phyloP scores from a whole-genome alignment of 2,113 vertebrate species.

The Triplophysa siluroides region DNA sequence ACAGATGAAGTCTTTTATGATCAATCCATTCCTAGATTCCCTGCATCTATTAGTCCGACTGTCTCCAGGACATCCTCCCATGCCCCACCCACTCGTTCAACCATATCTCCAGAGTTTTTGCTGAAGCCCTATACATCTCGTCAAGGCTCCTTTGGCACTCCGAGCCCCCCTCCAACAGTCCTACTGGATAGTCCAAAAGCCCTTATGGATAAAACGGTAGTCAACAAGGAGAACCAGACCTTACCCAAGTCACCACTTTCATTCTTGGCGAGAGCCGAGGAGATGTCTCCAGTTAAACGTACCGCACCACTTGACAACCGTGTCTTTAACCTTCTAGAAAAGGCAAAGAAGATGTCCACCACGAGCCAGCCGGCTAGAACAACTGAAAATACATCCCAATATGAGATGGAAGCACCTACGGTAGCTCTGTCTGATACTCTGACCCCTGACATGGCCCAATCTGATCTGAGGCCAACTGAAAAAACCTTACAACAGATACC shows the following conservation, averaged over 20 bases:
- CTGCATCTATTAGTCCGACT: neutral
- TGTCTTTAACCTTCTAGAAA: constrained; percentile 69
- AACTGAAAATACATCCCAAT: neutral
- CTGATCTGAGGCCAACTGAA: constrained; percentile 55
- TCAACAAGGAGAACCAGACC: neutral
- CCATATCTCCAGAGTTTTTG: constrained; percentile 15
- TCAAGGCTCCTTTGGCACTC: neutral
- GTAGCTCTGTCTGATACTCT: constrained; percentile 36
- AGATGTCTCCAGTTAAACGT: constrained; percentile 56
- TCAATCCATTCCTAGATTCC: neutral
- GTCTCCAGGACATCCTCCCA: constrained; percentile 7
- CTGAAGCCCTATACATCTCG: neutral
- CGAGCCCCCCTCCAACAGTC: constrained; percentile 32
- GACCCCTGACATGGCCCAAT: constrained; percentile 12
- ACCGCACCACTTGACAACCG: constrained; percentile 58
- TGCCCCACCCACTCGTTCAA: neutral
- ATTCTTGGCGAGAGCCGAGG: constrained; percentile 65
- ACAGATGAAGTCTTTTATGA: constrained; percentile 17
- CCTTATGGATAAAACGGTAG: neutral
- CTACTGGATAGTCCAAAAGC: constrained; percentile 5
- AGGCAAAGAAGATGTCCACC: constrained; percentile 62
- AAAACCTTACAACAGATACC: constrained; percentile 33
- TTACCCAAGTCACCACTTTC: constrained; percentile 55
- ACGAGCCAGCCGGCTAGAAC: neutral
- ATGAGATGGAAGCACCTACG: constrained; percentile 19